phyloP scores from a whole-genome alignment of 1,140 invertebrate genomes.

The Zaprionus inermis region DNA sequence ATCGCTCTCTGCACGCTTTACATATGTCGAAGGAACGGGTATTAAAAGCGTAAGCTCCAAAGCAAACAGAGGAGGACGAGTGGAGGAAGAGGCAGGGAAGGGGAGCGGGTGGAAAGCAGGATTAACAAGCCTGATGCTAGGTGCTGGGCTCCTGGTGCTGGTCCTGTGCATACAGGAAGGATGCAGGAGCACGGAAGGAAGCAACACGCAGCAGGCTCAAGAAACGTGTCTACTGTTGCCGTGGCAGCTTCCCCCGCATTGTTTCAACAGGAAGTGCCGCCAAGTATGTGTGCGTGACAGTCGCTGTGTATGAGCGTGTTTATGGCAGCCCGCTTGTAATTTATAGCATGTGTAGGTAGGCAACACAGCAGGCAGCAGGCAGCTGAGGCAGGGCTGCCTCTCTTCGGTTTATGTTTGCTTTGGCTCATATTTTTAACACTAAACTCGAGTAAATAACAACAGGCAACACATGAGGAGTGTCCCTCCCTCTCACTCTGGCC shows the following conservation, averaged over 20 bases:
- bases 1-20: constrained; percentile 41
- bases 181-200: constrained; percentile 52
- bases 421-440: constrained; percentile 62
- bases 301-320: constrained; percentile 36
- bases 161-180: constrained; percentile 41
- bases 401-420: constrained; percentile 53
- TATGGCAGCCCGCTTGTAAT: constrained; percentile 60
- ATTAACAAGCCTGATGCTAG: constrained; percentile 35
- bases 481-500: neutral
- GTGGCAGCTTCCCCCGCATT: constrained; percentile 22
- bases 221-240: constrained; percentile 60
- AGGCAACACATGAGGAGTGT: neutral
- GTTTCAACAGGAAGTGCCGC: constrained; percentile 59
- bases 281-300: constrained; percentile 21
- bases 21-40: constrained; percentile 50
- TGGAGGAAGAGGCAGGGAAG: too few relatives aligned
- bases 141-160: neutral
- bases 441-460: constrained; percentile 50
- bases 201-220: constrained; percentile 57
- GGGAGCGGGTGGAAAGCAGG: constrained; percentile 5
- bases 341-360: constrained; percentile 58
- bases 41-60: constrained; percentile 52
- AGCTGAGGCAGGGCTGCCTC: too few relatives aligned
- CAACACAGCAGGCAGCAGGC: constrained; percentile 37
- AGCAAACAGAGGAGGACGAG: constrained; percentile 38